These are phyloP conservation scores for Aphodius sticticus DNA, from an alignment of 2,888 invertebrate genomes.

Conservation along the genomic window DNA sequence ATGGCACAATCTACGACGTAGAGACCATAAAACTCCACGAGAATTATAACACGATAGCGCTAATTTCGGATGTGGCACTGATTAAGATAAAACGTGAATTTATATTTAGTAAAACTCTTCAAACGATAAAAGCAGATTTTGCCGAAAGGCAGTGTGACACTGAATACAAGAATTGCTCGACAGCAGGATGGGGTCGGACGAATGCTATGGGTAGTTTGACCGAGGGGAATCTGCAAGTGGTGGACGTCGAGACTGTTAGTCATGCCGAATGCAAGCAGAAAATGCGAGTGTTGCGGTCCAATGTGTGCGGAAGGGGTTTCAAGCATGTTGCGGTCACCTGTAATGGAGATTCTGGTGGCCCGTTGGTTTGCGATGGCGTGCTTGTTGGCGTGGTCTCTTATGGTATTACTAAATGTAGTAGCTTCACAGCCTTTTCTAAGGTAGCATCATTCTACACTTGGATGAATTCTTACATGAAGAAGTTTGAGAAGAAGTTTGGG, in stretches of 20 bases:
- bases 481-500: not conserved
- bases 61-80: not conserved
- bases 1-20: not conserved
- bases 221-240: not conserved
- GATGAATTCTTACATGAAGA: not conserved
- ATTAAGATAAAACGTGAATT: not conserved
- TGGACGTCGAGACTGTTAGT: not conserved
- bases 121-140: not conserved
- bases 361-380: not conserved
- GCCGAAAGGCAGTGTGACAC: not conserved
- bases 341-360: not conserved
- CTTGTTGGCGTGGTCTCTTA: not conserved
- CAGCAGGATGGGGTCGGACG: not conserved
- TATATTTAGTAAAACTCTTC: not conserved
- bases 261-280: not conserved
- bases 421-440: not conserved
- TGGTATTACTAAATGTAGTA: not conserved
- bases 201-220: too few relatives aligned
- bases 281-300: not conserved
- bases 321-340: not conserved
- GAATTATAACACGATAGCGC: not conserved
- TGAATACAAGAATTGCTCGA: not conserved
- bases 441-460: not conserved
- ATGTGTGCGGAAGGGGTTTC: not conserved
- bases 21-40: not conserved